phyloP scores from a whole-genome alignment of 2,797 vertebrate species.

The Coranthus polyacanthus region DNA sequence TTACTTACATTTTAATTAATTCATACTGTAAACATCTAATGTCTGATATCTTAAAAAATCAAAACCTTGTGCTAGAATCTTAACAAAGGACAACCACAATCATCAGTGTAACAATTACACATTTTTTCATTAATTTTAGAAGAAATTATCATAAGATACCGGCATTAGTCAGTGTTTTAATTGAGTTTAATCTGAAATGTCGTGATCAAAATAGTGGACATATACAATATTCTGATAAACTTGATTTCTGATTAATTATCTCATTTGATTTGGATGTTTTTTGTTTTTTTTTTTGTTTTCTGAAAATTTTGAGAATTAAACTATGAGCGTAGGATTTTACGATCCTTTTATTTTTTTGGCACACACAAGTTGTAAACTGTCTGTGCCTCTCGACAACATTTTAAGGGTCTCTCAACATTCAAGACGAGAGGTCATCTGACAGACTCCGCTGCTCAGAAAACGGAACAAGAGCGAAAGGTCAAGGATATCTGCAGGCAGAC shows the following conservation, averaged over 20 bases:
- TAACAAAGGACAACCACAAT: not conserved
- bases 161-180: no score
- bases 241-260: not conserved
- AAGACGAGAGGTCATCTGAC: constrained; percentile 52
- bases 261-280: not conserved
- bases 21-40: not conserved
- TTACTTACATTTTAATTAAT: no score
- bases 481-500: constrained; percentile 58
- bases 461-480: constrained; percentile 62
- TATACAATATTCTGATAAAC: not conserved
- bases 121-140: no score
- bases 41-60: not conserved
- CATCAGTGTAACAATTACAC: no score
- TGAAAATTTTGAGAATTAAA: no score
- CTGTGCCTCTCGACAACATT: constrained; percentile 27
- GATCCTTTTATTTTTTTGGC: no score
- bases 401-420: constrained; percentile 57
- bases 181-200: not conserved
- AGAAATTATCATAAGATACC: no score
- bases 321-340: no score
- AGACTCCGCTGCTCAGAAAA: constrained; percentile 50
- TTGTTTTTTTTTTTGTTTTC: no score
- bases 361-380: not conserved
- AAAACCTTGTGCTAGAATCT: no score
- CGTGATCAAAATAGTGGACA: not conserved